phyloP scores from a whole-genome alignment of 2,888 invertebrate genomes.

The Drosophila gaucha region DNA sequence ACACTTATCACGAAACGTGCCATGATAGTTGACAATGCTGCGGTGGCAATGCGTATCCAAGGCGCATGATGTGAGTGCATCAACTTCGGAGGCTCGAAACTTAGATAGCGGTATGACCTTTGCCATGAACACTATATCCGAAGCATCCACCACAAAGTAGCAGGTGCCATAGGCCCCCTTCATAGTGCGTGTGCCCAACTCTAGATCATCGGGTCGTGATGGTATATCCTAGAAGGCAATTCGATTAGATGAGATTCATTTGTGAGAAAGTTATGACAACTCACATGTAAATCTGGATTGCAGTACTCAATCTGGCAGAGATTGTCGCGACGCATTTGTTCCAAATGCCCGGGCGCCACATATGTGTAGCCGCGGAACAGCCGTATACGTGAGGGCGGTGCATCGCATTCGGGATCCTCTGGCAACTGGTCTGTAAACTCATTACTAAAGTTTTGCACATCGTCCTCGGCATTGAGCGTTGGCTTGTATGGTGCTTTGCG shows the following conservation, averaged over 20 bases:
- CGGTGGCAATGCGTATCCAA: conserved; percentile 90
- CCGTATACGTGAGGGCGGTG: conserved; percentile 93
- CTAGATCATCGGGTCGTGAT: conserved; percentile 66
- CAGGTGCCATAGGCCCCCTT: conserved; percentile 79
- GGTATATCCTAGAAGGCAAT: conserved; percentile 64
- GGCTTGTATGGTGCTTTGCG: conserved; percentile 96
- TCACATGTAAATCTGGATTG: conserved; percentile 73
- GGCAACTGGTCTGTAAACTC: conserved; percentile 97
- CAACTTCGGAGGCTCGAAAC: conserved; percentile 87
- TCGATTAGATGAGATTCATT: not conserved
- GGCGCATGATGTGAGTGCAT: conserved; percentile 92
- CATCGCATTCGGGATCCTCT: conserved; percentile 95
- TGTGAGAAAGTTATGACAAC: not conserved
- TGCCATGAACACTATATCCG: conserved; percentile 65
- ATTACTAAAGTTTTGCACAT: conserved; percentile 98
- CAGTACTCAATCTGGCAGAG: conserved; percentile 74
- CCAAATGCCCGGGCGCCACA: conserved; percentile 90
- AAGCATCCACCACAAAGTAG: conserved; percentile 71
- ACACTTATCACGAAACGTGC: conserved; percentile 92
- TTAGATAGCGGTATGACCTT: conserved; percentile 78
- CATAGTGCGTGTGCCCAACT: conserved; percentile 64
- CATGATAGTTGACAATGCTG: conserved; percentile 90
- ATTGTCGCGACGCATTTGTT: conserved; percentile 58
- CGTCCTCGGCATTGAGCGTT: conserved; percentile 92
- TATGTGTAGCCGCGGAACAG: conserved; percentile 97